A percentile compares a stretch with the other conserved stretches of the same genome.
Evolutionary conservation across 2,797 vertebrate species (phyloP).

Genomic region (Gastrophryne carolinensis): DNA sequence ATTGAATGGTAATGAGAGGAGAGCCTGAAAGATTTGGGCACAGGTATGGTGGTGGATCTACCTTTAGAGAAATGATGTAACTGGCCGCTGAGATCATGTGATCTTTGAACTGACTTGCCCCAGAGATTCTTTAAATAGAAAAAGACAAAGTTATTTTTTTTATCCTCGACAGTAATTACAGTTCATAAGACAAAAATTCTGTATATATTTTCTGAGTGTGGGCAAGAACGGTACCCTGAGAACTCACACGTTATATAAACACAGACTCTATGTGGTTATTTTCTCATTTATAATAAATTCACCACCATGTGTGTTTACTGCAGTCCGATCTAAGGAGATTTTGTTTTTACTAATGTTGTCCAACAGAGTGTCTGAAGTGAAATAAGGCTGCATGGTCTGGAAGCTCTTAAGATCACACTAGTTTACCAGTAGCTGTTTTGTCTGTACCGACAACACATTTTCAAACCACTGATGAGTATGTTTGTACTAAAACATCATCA

Average conservation of each 20-base stretch:
- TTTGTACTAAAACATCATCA: too few relatives aligned
- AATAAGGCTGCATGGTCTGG: too few relatives aligned
- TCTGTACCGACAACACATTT: neutral
- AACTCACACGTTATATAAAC: too few relatives aligned
- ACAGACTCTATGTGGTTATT: too few relatives aligned
- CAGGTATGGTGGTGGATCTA: constrained; percentile 81
- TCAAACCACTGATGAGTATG: too few relatives aligned
- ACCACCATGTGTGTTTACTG: too few relatives aligned
- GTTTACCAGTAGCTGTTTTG: neutral
- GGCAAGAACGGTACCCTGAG: too few relatives aligned
- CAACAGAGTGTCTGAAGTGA: neutral
- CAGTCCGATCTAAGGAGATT: too few relatives aligned
- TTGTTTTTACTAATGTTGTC: neutral
- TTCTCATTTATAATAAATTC: too few relatives aligned
- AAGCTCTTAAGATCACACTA: neutral
- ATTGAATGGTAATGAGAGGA: constrained; percentile 86
- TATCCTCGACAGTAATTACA: neutral
- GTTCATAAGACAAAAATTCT: neutral
- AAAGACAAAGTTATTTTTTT: neutral
- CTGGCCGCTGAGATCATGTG: constrained; percentile 82
- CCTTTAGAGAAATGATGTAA: constrained; percentile 87
- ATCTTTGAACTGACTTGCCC: constrained; percentile 73
- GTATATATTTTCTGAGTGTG: too few relatives aligned
- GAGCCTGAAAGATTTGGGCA: constrained; percentile 81
- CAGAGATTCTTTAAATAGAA: constrained; percentile 74